Base-by-base conservation (phyloP, 1,140 invertebrate species). In the Phymastichus coffea region DNA sequence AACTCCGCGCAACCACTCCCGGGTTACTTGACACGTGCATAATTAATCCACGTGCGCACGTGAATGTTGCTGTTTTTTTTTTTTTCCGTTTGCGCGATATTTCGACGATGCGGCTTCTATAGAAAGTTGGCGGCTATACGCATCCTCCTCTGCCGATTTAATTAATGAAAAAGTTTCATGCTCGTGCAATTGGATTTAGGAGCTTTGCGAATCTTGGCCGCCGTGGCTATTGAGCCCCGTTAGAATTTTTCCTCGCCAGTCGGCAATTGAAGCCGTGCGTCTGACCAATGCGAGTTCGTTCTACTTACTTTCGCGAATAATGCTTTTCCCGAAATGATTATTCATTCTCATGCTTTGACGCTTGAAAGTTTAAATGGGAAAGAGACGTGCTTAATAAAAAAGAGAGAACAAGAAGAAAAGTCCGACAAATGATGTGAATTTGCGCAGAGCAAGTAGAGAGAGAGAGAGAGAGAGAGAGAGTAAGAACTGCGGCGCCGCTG, bases 21-120 rank as follows among this genome's bases (percentile, higher is more conserved):
- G 49, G 40, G 61, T 69, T 70, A 70, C 51, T 61, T 72, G 73
- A 69, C 71, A 74, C 70, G 67, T 67, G 61, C 40, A 66, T 75
- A 72, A 75, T 75, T 70, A 69, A 73, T 70, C 67, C 57, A 44
- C 38, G 40, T 44, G 37, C 44, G 17, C 10, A n/a, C 22, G 26
- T 19, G 6, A 30, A 49, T n/a, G 3, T n/a, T 12, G 17, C 20
- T 43, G 3, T 7, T 4, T 19, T 43, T 43, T 20, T 19, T 4
- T 19, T 12, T 12, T 43, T 44, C 41, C 14, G 30, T 28, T 10
- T 15, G 48, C 28, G 52, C 30, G 47, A 23, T n/a, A n/a, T n/a
- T n/a, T n/a, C n/a, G n/a, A n/a, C n/a, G n/a, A n/a, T n/a, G n/a
- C n/a, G n/a, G n/a, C n/a, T n/a, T n/a, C n/a, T n/a, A n/a, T n/a